Conservation (phyloP, 2,113 vertebrate genomes). For the Tautogolabrus adspersus region DNA sequence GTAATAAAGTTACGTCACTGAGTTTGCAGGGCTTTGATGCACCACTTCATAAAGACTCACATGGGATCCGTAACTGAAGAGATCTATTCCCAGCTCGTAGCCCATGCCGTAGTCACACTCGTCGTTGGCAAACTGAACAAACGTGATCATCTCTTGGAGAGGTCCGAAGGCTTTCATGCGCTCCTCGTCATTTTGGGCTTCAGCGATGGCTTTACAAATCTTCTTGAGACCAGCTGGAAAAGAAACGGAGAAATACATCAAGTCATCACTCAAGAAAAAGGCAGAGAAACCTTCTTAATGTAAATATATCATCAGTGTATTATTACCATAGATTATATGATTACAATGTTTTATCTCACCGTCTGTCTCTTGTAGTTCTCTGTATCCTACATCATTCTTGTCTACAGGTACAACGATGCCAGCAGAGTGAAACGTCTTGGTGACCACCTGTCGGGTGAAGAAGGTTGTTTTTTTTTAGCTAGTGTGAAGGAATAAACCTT, state of each 20-base stretch:
- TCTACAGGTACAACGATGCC: conserved; percentile 96
- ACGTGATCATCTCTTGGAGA: conserved; percentile 95
- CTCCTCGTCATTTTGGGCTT: conserved; percentile 89
- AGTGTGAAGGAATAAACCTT: no score
- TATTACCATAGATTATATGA: no score
- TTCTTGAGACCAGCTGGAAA: conserved; percentile 87
- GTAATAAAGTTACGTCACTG: no score
- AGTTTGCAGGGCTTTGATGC: neutral
- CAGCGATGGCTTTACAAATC: conserved; percentile 92
- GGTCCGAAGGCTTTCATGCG: conserved; percentile 94
- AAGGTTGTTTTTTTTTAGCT: neutral
- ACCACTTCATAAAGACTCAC: conserved; percentile 83
- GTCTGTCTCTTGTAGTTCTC: conserved; percentile 95
- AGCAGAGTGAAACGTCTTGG: conserved; percentile 94
- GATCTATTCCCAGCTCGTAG: conserved; percentile 93
- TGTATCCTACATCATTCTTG: conserved; percentile 95
- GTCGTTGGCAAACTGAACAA: conserved; percentile 98
- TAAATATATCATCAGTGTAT: neutral
- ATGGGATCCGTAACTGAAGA: conserved; percentile 95
- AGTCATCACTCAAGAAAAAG: neutral
- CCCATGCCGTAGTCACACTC: conserved; percentile 99
- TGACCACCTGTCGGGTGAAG: conserved; percentile 86
- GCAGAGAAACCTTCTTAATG: neutral
- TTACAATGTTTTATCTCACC: conserved; percentile 77
- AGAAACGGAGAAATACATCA: neutral